Percentiles rank a stretch among this genome's conserved stretches.
Conservation (phyloP, 2,797 vertebrate genomes). For the Synaphobranchus kaupii region DNA sequence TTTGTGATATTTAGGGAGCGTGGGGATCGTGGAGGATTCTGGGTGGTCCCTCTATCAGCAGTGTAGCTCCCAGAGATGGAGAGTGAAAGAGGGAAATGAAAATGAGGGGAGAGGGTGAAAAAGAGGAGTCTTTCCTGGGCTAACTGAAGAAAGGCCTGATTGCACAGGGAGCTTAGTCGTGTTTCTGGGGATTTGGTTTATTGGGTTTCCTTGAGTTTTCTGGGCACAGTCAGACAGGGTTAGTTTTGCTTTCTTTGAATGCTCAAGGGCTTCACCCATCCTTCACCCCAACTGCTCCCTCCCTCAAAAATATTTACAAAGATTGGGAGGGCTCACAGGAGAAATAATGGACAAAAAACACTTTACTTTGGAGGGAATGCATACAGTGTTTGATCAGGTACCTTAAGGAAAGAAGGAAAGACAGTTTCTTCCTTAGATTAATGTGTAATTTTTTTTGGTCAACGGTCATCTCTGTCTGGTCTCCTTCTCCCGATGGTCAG, state of each 20-base stretch:
- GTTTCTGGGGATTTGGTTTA: conserved; percentile 15
- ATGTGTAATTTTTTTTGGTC: not conserved
- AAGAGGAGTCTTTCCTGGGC: not conserved
- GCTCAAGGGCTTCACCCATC: not conserved
- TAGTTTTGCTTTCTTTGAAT: not conserved
- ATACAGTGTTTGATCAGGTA: conserved; percentile 8
- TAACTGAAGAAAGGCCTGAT: not conserved
- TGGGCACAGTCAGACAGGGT: not conserved
- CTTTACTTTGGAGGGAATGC: not conserved
- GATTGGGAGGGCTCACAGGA: not conserved
- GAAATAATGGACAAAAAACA: conserved; percentile 15
- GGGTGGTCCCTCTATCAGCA: not conserved
- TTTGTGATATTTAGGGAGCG: not conserved
- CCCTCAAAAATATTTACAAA: not conserved
- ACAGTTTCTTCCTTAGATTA: not conserved
- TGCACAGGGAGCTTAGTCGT: not conserved
- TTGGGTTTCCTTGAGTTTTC: conserved; percentile 10
- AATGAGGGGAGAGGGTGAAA: not conserved
- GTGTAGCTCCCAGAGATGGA: no score
- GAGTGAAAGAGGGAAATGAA: not conserved
- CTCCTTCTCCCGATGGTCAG: not conserved
- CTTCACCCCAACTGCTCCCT: not conserved
- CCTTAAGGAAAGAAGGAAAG: no score
- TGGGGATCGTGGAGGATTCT: not conserved
- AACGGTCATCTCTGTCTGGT: not conserved